These are phyloP conservation scores for Lutraria lutraria DNA, from an alignment of 2,888 invertebrate genomes.

Conservation along the genomic window DNA sequence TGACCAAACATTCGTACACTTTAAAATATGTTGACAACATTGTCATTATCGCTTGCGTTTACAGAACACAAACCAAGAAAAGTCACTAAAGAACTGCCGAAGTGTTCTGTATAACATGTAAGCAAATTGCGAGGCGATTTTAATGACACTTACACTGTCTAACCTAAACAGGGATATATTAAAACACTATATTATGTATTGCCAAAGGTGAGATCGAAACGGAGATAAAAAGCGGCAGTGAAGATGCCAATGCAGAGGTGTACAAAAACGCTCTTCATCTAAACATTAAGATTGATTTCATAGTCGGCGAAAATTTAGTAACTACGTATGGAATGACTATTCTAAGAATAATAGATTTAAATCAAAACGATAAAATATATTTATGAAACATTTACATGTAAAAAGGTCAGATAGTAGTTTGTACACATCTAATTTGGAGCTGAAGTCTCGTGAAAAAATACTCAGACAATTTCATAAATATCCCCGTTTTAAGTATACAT, in stretches of 20 bases:
- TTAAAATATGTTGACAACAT: not conserved
- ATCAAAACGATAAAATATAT: conserved; percentile 11
- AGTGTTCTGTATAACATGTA: not conserved
- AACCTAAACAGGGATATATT: not conserved
- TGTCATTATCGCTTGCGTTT: not conserved
- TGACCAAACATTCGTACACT: not conserved
- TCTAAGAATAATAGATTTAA: not conserved
- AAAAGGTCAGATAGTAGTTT: not conserved
- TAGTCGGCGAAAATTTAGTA: not conserved
- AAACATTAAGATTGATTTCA: not conserved
- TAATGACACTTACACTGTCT: not conserved
- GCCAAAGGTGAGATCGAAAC: conserved; percentile 19
- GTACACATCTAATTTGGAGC: conserved; percentile 11
- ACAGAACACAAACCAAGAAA: not conserved
- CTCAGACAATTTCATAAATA: not conserved
- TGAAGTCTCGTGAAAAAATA: not conserved
- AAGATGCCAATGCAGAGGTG: not conserved
- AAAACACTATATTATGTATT: not conserved
- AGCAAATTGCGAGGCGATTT: not conserved
- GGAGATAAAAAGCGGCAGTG: not conserved
- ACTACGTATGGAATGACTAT: conserved; percentile 5
- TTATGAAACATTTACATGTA: conserved; percentile 17
- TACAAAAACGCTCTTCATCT: not conserved
- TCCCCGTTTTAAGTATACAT: not conserved
- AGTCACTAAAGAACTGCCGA: not conserved